phyloP scores from a whole-genome alignment of 2,888 invertebrate species.

The Chironomus tentans region DNA sequence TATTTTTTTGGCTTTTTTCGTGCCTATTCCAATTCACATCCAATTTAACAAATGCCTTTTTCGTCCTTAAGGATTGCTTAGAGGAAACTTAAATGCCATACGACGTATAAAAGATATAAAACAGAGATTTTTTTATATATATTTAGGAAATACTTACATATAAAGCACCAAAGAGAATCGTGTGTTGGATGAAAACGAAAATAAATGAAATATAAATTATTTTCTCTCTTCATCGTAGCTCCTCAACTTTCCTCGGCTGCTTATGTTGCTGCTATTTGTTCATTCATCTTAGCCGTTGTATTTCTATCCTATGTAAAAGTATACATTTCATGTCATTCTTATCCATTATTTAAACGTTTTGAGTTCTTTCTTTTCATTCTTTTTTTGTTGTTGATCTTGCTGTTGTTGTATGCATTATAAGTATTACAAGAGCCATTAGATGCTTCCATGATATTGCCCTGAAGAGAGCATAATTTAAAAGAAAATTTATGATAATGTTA shows the following conservation, averaged over 20 bases:
- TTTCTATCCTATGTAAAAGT: too few relatives aligned
- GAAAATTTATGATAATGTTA: slow-evolving; percentile 25
- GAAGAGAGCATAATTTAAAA: slow-evolving; percentile 10
- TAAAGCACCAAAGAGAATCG: background rate
- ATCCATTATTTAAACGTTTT: slow-evolving; percentile 23
- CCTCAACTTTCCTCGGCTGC: background rate
- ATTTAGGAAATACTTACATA: too few relatives aligned
- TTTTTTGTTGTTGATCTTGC: background rate
- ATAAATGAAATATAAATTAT: background rate
- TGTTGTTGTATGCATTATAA: slow-evolving; percentile 1
- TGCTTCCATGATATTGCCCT: slow-evolving; percentile 12
- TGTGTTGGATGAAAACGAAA: background rate
- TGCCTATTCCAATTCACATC: background rate
- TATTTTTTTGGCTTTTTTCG: background rate
- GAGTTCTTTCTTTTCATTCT: background rate
- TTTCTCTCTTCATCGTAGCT: background rate
- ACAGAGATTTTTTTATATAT: background rate
- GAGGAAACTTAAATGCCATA: background rate
- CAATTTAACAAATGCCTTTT: background rate
- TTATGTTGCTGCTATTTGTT: background rate
- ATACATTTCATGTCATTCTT: slow-evolving; percentile 14
- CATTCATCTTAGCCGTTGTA: background rate
- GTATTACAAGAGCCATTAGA: slow-evolving; percentile 25
- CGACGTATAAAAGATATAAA: background rate
- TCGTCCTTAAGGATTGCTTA: background rate